phyloP scores from a whole-genome alignment of 2,113 vertebrate species.

The Lycocorax pyrrhopterus region DNA sequence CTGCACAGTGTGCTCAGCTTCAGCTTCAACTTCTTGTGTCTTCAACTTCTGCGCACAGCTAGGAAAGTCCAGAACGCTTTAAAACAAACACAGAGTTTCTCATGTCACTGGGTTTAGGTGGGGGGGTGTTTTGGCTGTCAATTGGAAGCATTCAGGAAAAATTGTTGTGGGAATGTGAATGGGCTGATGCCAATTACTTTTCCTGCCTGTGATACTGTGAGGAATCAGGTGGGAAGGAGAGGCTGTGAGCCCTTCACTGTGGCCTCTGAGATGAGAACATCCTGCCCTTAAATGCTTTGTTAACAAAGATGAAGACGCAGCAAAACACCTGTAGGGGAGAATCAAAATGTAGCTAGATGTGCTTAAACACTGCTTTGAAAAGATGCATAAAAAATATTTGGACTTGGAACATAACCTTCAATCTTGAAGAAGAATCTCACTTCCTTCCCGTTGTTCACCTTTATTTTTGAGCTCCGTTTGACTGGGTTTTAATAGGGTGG shows the following conservation, averaged over 20 bases:
- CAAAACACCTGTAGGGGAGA: not conserved
- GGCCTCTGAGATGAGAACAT: not conserved
- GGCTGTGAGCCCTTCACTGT: not conserved
- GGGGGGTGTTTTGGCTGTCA: not conserved
- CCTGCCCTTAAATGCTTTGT: not conserved
- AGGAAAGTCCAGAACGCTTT: not conserved
- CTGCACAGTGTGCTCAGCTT: not conserved
- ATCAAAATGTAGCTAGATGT: not conserved
- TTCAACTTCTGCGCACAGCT: not conserved
- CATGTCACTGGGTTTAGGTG: not conserved
- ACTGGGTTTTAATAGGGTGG: not conserved
- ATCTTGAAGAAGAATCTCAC: not conserved
- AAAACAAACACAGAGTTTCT: not conserved
- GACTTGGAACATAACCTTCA: not conserved
- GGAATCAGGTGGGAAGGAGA: not conserved
- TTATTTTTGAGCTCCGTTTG: not conserved
- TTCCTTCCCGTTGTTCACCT: not conserved
- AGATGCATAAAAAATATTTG: not conserved
- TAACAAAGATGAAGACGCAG: not conserved
- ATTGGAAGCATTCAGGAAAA: not conserved
- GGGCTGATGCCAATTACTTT: not conserved
- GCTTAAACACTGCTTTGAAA: not conserved
- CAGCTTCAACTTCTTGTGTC: not conserved
- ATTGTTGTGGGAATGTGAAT: not conserved
- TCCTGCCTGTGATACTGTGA: not conserved